phyloP scores from a whole-genome alignment of 2,113 vertebrate species.

The Centrocercus urophasianus region DNA sequence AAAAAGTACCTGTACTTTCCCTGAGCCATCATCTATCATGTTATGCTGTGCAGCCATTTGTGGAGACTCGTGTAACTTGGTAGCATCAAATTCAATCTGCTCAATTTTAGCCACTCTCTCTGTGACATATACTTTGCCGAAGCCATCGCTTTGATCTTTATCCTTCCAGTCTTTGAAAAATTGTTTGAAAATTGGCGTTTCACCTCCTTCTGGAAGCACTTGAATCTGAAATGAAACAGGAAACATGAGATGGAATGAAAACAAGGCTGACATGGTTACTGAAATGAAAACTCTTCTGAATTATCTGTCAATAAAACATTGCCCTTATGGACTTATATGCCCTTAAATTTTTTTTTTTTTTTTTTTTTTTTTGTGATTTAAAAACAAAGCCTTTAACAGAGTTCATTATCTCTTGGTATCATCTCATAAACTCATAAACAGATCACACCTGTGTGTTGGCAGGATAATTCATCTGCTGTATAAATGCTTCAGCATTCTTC shows the following conservation, averaged over 20 bases:
- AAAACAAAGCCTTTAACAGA: neutral
- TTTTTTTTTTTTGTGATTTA: neutral
- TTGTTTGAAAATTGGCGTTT: conserved; percentile 92
- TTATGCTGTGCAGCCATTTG: conserved; percentile 92
- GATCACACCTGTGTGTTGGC: conserved; percentile 85
- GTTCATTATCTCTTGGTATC: neutral
- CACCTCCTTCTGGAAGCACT: conserved; percentile 91
- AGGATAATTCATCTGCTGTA: conserved; percentile 90
- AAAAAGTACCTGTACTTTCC: conserved; percentile 84
- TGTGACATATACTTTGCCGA: conserved; percentile 87
- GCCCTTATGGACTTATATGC: neutral
- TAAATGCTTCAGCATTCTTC: conserved; percentile 91
- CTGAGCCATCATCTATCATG: conserved; percentile 90
- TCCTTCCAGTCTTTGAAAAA: conserved; percentile 92
- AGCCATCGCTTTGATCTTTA: conserved; percentile 86
- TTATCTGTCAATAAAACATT: neutral
- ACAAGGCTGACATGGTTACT: neutral
- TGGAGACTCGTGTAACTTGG: conserved; percentile 85
- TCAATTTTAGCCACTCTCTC: conserved; percentile 88
- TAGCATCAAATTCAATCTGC: conserved; percentile 88
- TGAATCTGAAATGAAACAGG: conserved; percentile 84
- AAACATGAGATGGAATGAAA: neutral
- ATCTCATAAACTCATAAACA: neutral
- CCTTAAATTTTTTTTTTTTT: neutral
- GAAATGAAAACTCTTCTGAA: neutral